These are phyloP conservation scores for Neodiprion virginianus DNA, from an alignment of 1,140 invertebrate species.

Conservation along the genomic window DNA sequence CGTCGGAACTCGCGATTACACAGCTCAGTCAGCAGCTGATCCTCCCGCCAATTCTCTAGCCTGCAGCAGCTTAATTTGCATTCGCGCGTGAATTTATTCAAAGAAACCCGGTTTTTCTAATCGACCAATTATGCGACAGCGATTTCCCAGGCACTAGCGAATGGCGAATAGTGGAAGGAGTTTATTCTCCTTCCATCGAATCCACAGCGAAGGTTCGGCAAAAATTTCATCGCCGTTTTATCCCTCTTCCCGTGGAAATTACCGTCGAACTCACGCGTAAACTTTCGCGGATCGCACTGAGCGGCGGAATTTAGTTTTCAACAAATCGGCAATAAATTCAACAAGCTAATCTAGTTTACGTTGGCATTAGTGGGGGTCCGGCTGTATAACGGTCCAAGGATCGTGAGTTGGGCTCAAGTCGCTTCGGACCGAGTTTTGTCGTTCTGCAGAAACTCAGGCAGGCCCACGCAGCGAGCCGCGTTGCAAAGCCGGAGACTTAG, in stretches of 20 bases:
- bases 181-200: background rate
- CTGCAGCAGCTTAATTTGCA: conserved; percentile 43
- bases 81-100: conserved; percentile 38
- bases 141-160: background rate
- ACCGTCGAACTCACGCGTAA: no score
- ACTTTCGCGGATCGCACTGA: no score
- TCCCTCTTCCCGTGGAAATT: background rate
- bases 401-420: no score
- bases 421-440: no score
- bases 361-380: no score
- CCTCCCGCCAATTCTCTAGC: conserved; percentile 22
- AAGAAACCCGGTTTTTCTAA: conserved; percentile 28
- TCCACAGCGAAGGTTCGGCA: background rate
- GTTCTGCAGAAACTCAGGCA: no score
- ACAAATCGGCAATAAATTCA: background rate
- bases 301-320: background rate
- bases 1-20: conserved; percentile 46
- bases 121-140: conserved; percentile 20
- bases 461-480: no score
- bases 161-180: background rate
- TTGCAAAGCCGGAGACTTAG: no score
- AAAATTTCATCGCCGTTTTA: background rate
- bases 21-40: conserved; percentile 42
- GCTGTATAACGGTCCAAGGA: no score
- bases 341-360: background rate